These are phyloP conservation scores for Labia minor DNA, from an alignment of 2,888 invertebrate species.

Conservation along the genomic window DNA sequence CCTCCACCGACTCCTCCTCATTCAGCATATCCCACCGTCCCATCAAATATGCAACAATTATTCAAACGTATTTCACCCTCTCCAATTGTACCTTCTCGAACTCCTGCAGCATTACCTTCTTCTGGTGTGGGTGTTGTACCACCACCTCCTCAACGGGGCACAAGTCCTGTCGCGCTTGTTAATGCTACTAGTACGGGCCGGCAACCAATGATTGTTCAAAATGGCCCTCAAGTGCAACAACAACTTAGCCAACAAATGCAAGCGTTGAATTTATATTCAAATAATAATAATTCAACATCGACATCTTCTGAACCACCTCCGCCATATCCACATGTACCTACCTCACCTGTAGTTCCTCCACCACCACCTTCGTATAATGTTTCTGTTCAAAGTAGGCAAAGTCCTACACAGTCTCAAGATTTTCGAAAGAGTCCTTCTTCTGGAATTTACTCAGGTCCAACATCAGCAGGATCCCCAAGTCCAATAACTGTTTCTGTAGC, in stretches of 20 bases:
- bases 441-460: constrained; percentile 72
- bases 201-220: constrained; percentile 71
- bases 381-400: constrained; percentile 76
- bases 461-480: constrained; percentile 73
- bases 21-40: constrained; percentile 44
- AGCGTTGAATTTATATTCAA: constrained; percentile 66
- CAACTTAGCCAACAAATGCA: constrained; percentile 82
- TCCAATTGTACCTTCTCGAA: constrained; percentile 42
- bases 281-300: constrained; percentile 37
- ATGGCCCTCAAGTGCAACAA: constrained; percentile 70
- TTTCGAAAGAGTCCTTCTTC: constrained; percentile 78
- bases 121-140: constrained; percentile 31
- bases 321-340: constrained; percentile 49
- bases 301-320: constrained; percentile 55
- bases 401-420: constrained; percentile 69
- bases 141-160: constrained; percentile 46
- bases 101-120: constrained; percentile 38
- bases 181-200: constrained; percentile 42
- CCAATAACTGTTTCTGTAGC: constrained; percentile 62
- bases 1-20: constrained; percentile 43
- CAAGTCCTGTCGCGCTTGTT: constrained; percentile 55
- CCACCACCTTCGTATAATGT: constrained; percentile 75
- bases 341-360: constrained; percentile 46
- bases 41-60: constrained; percentile 54
- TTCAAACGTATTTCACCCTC: constrained; percentile 68